These are phyloP conservation scores for Microvelia longipes DNA, from an alignment of 1,140 invertebrate species.

Conservation along the genomic window DNA sequence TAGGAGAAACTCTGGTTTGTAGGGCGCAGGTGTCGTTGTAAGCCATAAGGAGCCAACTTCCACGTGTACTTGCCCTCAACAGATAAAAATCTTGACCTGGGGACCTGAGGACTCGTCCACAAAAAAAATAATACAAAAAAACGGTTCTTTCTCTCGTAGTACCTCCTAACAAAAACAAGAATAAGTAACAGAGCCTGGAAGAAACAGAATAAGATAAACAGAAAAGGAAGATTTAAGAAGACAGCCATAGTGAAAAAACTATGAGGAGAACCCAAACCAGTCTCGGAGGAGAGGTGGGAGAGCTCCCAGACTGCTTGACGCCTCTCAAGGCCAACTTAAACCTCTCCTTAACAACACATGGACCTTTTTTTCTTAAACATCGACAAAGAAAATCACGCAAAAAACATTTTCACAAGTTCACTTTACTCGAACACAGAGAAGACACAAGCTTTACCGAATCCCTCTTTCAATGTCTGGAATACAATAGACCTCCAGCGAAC, in stretches of 20 bases:
- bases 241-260: not conserved
- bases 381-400: not conserved
- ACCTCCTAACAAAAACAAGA: not conserved
- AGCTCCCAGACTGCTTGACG: not conserved
- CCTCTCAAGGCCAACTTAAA: not conserved
- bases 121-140: not conserved
- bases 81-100: not conserved
- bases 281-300: not conserved
- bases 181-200: not conserved
- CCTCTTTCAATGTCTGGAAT: too few species aligned
- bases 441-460: too few species aligned
- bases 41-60: not conserved
- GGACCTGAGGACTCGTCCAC: not conserved
- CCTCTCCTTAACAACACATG: not conserved
- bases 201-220: not conserved
- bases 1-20: not conserved
- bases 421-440: too few species aligned
- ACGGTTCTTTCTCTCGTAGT: not conserved
- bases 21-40: not conserved
- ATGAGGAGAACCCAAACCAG: not conserved
- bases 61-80: not conserved
- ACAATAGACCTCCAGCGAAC: too few species aligned
- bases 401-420: too few species aligned
- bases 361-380: not conserved
- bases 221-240: not conserved